Evolutionary conservation across 2,888 invertebrate species (phyloP).

Genomic region (Dasypogon diadema): DNA sequence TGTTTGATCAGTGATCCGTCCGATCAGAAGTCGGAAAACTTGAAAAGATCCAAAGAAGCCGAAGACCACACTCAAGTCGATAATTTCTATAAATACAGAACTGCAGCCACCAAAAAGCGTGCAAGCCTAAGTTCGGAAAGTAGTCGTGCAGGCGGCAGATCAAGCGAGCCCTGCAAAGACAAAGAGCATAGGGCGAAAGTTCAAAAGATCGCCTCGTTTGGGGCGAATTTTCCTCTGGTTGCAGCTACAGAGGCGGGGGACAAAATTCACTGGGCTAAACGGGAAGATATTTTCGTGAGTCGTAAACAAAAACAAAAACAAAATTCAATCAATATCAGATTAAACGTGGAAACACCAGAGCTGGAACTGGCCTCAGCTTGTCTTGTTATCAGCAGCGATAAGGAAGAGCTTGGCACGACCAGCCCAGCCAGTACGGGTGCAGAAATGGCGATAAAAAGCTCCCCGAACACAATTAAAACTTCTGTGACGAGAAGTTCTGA

Average conservation of each 20-base stretch:
- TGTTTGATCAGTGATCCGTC: conserved; percentile 32
- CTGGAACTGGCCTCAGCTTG: neutral
- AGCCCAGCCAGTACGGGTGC: neutral
- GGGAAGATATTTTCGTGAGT: conserved; percentile 60
- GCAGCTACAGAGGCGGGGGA: conserved; percentile 59
- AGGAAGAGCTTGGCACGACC: conserved; percentile 7
- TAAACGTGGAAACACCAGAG: conserved; percentile 46
- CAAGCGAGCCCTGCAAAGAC: conserved; percentile 53
- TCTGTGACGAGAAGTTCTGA: conserved; percentile 23
- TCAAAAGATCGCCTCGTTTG: conserved; percentile 45
- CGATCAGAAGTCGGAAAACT: neutral
- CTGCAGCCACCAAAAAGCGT: conserved; percentile 60
- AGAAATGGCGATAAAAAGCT: conserved; percentile 52
- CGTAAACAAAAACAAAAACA: conserved; percentile 39
- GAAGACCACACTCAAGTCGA: conserved; percentile 62
- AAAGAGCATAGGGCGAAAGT: conserved; percentile 23
- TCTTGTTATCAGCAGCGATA: conserved; percentile 37
- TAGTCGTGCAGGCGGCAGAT: conserved; percentile 53
- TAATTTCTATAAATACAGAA: conserved; percentile 68
- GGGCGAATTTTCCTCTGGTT: conserved; percentile 59
- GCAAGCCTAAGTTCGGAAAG: conserved; percentile 15
- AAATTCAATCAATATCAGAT: conserved; percentile 8
- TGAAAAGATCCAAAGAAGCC: conserved; percentile 47
- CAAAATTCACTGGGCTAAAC: conserved; percentile 64
- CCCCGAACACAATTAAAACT: neutral